Base-by-base conservation (phyloP, 2,888 invertebrate species). In the Subacronicta megacephala region DNA sequence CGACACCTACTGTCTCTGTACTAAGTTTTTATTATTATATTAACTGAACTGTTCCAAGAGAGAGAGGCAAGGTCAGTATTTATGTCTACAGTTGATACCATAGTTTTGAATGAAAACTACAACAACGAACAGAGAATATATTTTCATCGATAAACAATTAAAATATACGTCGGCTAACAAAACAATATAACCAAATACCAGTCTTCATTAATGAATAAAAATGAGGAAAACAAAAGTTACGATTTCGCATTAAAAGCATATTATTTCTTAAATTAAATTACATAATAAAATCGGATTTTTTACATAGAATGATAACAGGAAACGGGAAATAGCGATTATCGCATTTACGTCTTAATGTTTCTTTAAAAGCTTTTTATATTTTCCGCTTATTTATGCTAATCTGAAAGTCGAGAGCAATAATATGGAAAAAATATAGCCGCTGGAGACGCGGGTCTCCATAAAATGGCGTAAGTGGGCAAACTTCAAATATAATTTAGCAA, bases 321-420 rank as follows among this genome's bases (percentile, higher is more conserved):
- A 78, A 80, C 66, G 77, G 70, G 73, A 77, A 31, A 81, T 70
- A 71, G 65, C 75, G 78, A 83, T 82, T 80, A 80, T 79, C 69
- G 72, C 72, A 78, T 78, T 82, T 76, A 64, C 71, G 70, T 74
- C 74, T 75, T 85, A 83, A 83, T 81, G 77, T 82, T 81, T 80
- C 75, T 83, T 82, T 82, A 82, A 87, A 85, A 87, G 87, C 84
- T 85, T 85, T 83, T 81, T 69, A 71, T 80, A 80, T 83, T 81
- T 84, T 77, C 75, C 75, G 75, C 78, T 80, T 84, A 82, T 84
- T 85, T 83, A 85, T 85, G 85, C 76, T 85, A 86, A 87, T 87
- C 76, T 78, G 56, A 80, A 84, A 85, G 83, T 80, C 78, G 80
- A 75, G 78, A 81, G 87, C 78, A 83, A 85, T 87, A 87, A 84